phyloP scores from a whole-genome alignment of 2,797 vertebrate genomes.

The Otolemur crassicaudatus region DNA sequence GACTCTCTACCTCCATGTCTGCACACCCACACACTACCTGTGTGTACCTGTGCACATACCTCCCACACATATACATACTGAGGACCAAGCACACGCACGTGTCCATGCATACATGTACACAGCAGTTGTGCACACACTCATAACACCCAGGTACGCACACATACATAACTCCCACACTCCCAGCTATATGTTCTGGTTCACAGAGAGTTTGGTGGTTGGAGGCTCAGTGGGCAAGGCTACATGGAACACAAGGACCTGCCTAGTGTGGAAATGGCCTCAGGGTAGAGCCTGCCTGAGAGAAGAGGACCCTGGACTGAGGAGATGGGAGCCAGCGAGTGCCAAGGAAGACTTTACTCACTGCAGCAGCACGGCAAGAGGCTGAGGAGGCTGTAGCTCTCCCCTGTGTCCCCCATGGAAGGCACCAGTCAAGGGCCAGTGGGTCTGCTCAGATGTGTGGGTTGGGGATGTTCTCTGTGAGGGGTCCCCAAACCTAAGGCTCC shows the following conservation, averaged over 20 bases:
- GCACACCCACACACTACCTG: fast-evolving
- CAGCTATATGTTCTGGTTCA: not conserved
- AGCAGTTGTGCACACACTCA: too few species aligned
- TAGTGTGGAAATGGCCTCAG: not conserved
- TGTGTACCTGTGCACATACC: too few species aligned
- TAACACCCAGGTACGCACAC: too few species aligned
- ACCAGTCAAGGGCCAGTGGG: too few species aligned
- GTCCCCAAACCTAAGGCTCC: not conserved
- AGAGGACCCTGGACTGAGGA: not conserved
- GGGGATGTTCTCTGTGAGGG: not conserved
- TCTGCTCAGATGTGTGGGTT: not conserved
- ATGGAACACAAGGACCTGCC: not conserved
- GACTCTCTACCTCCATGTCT: too few species aligned
- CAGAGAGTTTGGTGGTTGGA: not conserved
- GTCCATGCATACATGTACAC: fast-evolving
- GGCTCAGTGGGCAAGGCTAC: not conserved
- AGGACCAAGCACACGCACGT: not conserved
- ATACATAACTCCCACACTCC: not conserved
- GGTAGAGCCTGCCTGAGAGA: not conserved
- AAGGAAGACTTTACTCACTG: not conserved
- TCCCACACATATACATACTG: too few species aligned
- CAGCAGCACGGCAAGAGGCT: fast-evolving
- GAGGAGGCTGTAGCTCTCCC: not conserved
- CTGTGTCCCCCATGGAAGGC: not conserved
- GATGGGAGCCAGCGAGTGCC: not conserved